Conservation (phyloP, 2,888 invertebrate genomes). For the Scrobipalpa costella region DNA sequence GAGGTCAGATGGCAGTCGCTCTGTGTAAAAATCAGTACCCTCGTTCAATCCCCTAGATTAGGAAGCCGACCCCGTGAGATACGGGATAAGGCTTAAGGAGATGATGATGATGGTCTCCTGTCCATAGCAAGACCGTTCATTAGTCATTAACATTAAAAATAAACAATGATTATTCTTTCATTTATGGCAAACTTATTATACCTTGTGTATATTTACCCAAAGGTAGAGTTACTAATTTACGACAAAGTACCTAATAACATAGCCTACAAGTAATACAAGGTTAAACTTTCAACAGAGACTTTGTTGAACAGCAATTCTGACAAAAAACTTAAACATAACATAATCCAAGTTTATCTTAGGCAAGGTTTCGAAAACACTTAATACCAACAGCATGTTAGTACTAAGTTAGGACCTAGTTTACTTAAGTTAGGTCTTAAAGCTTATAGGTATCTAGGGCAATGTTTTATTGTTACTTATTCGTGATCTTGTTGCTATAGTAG, state of each 20-base stretch:
- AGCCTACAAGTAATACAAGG: neutral
- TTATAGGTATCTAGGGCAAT: constrained; percentile 55
- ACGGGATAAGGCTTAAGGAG: too few relatives aligned
- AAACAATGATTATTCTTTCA: neutral
- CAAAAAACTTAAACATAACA: neutral
- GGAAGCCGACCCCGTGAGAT: too few relatives aligned
- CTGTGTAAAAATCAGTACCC: too few relatives aligned
- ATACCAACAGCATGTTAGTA: constrained; percentile 16
- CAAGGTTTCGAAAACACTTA: constrained; percentile 16
- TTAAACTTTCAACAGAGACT: neutral
- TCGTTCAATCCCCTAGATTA: too few relatives aligned
- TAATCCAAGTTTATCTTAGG: neutral
- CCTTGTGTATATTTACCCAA: neutral
- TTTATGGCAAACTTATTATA: neutral
- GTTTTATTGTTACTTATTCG: constrained; percentile 52
- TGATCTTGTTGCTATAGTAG: neutral
- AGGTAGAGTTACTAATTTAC: neutral
- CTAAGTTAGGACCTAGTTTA: constrained; percentile 37
- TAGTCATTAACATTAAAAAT: neutral
- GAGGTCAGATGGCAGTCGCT: too few relatives aligned
- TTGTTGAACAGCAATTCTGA: neutral
- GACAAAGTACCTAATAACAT: neutral
- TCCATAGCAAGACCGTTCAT: too few relatives aligned
- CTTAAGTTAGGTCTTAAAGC: constrained; percentile 55
- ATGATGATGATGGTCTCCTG: too few relatives aligned